Base-by-base conservation (phyloP, 2,888 invertebrate genomes). In the Apoda limacodes region DNA sequence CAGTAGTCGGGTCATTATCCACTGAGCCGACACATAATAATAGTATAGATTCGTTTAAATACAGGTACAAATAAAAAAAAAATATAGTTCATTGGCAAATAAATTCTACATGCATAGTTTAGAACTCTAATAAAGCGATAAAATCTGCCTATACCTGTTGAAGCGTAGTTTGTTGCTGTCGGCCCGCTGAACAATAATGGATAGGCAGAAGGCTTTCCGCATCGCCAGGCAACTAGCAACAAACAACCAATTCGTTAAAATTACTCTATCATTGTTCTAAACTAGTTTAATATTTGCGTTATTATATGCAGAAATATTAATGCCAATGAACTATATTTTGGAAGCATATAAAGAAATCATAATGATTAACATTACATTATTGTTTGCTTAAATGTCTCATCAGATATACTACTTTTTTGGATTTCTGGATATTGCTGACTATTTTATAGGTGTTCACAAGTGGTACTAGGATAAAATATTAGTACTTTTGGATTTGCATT, bases 171-270 rank as follows among this genome's bases (percentile, higher is more conserved):
- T 81, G 82, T 78, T 81, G 81, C 78, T 82, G 82, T 78, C 82
- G 82, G 78, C 80, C 80, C 82, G 82, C 82, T 80, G 82, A 82
- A 82, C 82, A 82, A 82, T 82, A 82, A 82, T 82, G 82, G 71
- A 82, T 82, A 70, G 82, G 82, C 80, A 82, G 82, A 80, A 82
- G 82, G 76, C 82, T 82, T 82, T 82, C 82, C 76, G 82, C 82
- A 78, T 82, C 82, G 80, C 82, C 82, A 78, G 82, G 82, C 81
- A 82, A 81, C 82, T 80, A 82, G 76, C 82, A 81, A 82, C 81
- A 81, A 80, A 80, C 72, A 82, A 80, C 75, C 71, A 71, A 74
- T 74, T 70, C 59, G 76, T 76, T 75, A 76, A 71, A 59, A 63
- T 66, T 65, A n/a, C n/a, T 56, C 55, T 60, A 58, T 52, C 51